A percentile compares a stretch with the other conserved stretches of the same genome.
Evolutionary conservation across 1,140 invertebrate genomes (phyloP).

Genomic region (Harpegnathos saltator): DNA sequence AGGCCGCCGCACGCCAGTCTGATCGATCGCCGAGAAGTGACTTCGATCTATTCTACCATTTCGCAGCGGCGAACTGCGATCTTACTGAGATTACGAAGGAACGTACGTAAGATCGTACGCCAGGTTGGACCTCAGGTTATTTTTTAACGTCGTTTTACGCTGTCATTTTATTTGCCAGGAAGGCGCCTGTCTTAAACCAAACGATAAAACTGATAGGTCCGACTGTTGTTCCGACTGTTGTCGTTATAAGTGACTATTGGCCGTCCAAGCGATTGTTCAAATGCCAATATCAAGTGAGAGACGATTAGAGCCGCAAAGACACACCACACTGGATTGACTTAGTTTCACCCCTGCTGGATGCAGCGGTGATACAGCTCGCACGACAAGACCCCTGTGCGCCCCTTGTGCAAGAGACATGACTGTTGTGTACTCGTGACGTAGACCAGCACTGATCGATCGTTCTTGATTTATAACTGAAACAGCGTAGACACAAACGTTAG

Average conservation of each 20-base stretch:
- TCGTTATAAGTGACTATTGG: too few relatives aligned
- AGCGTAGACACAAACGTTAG: neutral
- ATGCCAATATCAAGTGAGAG: too few relatives aligned
- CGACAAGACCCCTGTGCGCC: too few relatives aligned
- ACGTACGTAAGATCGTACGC: neutral
- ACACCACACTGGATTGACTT: too few relatives aligned
- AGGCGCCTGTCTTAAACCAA: neutral
- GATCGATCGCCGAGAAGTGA: constrained; percentile 52
- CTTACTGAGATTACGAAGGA: constrained; percentile 18
- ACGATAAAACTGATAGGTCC: neutral
- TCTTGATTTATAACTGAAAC: constrained; percentile 8
- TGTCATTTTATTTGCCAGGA: neutral
- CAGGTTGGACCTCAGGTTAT: neutral
- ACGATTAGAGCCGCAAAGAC: too few relatives aligned
- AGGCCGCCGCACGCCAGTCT: constrained; percentile 40
- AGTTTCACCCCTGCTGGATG: too few relatives aligned
- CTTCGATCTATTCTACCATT: constrained; percentile 34
- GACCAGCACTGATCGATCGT: neutral
- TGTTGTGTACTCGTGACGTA: too few relatives aligned
- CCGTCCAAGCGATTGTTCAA: too few relatives aligned
- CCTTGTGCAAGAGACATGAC: too few relatives aligned
- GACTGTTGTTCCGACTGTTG: neutral
- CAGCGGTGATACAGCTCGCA: too few relatives aligned
- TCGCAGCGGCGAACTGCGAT: constrained; percentile 1
- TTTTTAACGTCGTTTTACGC: neutral